Base-by-base conservation (phyloP, 2,113 vertebrate genomes). In the Syrrhaptes paradoxus region DNA sequence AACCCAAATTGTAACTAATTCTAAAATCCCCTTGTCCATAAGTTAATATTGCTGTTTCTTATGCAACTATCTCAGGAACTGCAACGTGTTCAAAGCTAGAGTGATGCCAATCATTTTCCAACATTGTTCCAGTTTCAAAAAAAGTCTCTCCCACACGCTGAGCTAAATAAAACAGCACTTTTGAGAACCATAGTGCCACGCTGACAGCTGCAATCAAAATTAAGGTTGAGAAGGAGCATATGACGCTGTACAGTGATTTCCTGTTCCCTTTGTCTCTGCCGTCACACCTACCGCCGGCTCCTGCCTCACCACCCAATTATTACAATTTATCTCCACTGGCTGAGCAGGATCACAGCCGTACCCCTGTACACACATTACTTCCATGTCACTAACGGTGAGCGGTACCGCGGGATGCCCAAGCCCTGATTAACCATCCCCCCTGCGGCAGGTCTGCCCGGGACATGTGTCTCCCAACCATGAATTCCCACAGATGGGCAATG, bases 271-370 rank as follows among this genome's bases (percentile, higher is more conserved):
- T 97, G 96, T 96, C 94, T 66, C 28, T 65, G 51, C 74, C 73
- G 15, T 90, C 92, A 93, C 96, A 96, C 92, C 95, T 96, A 72
- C 66, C 5, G 7, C 81, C 74, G 31, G 84, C 81, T 91, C 66
- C 78, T 82, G 86, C 85, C 89, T 54, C 29, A 43, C 41, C 81
- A 34, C 91, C 91, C 97, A 97, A 95, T 98, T 97, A 98, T 25
- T 76, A 17, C 75, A 17, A 98, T 97, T 96, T 93, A 8, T 82
- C 63, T 90, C 82, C 72, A 17, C 61, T 38, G 95, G 83, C 84
- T 96, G 93, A 89, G 86, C 93, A 92, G 91, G 93, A 95, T 95
- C 95, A 94, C 96, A 96, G 95, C 74, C 3, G n/a, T 24, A 82
- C 76, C 54, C 79, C 31, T 68, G 86, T 48, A 73, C 72, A 4